Evolutionary conservation across 1,140 invertebrate species (phyloP).

Genomic region (silkworm (Bombyx mori)): DNA sequence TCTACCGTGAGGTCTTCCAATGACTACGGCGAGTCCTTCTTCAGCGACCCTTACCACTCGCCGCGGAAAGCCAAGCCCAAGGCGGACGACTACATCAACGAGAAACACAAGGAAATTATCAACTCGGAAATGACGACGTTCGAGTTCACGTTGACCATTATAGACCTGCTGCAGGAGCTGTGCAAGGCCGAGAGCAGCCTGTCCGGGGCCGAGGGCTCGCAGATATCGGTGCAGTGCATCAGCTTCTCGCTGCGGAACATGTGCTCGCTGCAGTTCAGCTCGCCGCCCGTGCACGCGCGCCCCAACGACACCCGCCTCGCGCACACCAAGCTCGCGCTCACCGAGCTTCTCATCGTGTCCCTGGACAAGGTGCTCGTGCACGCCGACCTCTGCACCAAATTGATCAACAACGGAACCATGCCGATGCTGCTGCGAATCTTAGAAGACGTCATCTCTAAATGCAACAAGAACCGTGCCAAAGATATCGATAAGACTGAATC

Average conservation of each 20-base stretch:
- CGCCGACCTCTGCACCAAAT: slow-evolving; percentile 72
- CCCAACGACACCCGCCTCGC: slow-evolving; percentile 47
- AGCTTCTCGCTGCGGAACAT: slow-evolving; percentile 75
- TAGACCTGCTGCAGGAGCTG: slow-evolving; percentile 73
- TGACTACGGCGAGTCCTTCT: slow-evolving; percentile 36
- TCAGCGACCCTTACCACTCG: slow-evolving; percentile 38
- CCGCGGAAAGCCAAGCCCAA: slow-evolving; percentile 51
- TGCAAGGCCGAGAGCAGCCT: slow-evolving; percentile 71
- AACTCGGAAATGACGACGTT: slow-evolving; percentile 69
- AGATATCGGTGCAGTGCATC: slow-evolving; percentile 73
- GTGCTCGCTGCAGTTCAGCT: slow-evolving; percentile 74
- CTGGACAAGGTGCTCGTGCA: slow-evolving; percentile 73
- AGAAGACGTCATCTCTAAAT: slow-evolving; percentile 71
- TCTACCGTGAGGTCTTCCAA: slow-evolving; percentile 72
- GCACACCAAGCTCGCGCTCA: slow-evolving; percentile 72
- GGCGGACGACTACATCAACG: slow-evolving; percentile 71
- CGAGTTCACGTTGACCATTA: slow-evolving; percentile 73
- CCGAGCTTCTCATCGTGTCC: slow-evolving; percentile 72
- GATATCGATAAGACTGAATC: slow-evolving; percentile 33
- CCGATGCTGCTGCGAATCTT: slow-evolving; percentile 74
- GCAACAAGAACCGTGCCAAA: slow-evolving; percentile 30
- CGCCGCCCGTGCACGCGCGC: slow-evolving; percentile 19
- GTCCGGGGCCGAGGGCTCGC: slow-evolving; percentile 65
- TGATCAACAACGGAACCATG: slow-evolving; percentile 75
- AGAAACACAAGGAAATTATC: slow-evolving; percentile 70